phyloP scores from a whole-genome alignment of 2,113 vertebrate genomes.

The Eupsittula cactorum region DNA sequence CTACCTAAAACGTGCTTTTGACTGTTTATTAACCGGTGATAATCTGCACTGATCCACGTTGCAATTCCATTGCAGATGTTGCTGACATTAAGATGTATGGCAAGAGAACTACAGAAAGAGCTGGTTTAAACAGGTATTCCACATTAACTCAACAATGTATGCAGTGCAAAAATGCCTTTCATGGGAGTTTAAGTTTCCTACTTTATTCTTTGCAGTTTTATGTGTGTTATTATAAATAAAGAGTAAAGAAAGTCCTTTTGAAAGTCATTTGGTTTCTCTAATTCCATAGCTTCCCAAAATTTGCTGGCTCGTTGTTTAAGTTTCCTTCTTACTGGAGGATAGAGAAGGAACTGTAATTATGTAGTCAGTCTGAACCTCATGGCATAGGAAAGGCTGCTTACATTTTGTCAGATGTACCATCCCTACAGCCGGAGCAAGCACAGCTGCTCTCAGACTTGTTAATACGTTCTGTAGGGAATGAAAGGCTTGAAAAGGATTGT shows the following conservation, averaged over 20 bases:
- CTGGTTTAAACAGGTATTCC: constrained; percentile 69
- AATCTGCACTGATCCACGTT: constrained; percentile 66
- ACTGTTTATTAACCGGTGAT: constrained; percentile 70
- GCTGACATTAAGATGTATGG: constrained; percentile 71
- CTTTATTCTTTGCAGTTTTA: constrained; percentile 52
- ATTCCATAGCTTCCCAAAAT: constrained; percentile 62
- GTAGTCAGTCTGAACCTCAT: constrained; percentile 26
- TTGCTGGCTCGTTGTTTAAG: constrained; percentile 63
- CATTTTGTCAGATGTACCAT: neutral
- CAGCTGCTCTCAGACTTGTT: neutral
- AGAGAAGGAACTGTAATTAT: constrained; percentile 10
- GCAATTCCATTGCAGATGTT: constrained; percentile 71
- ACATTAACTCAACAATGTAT: constrained; percentile 57
- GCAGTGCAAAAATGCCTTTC: constrained; percentile 62
- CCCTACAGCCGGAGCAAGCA: neutral
- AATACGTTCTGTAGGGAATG: neutral
- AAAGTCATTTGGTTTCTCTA: constrained; percentile 63
- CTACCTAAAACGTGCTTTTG: constrained; percentile 44
- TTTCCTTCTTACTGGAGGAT: constrained; percentile 38
- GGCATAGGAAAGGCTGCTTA: neutral
- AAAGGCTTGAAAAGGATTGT: neutral
- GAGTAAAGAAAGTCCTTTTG: constrained; percentile 67
- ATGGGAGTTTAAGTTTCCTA: constrained; percentile 46
- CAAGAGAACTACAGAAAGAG: constrained; percentile 55
- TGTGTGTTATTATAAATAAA: constrained; percentile 67